Evolutionary conservation across 2,888 invertebrate genomes (phyloP).

Genomic region (Aphidoletes aphidimyza): DNA sequence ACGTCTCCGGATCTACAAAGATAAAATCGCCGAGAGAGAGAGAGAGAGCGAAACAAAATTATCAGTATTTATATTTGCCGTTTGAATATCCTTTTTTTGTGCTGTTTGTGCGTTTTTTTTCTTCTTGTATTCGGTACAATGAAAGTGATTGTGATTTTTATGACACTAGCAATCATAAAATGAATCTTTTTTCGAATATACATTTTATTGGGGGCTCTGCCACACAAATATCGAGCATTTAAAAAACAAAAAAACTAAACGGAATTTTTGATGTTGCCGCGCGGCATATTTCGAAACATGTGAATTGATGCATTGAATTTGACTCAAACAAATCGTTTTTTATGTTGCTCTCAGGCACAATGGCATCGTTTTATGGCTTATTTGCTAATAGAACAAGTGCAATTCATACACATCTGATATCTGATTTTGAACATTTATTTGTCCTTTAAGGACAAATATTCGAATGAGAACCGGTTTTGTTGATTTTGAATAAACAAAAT

Average conservation of each 20-base stretch:
- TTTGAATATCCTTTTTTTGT: conserved; percentile 11
- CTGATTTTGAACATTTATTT: neutral
- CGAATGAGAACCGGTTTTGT: no score
- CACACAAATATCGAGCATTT: neutral
- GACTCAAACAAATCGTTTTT: neutral
- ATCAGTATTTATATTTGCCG: conserved; percentile 37
- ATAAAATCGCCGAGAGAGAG: no score
- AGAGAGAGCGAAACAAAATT: conserved; percentile 59
- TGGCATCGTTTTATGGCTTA: neutral
- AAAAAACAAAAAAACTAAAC: no score
- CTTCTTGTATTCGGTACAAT: neutral
- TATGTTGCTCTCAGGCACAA: neutral
- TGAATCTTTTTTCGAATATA: conserved; percentile 34
- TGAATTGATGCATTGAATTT: conserved; percentile 41
- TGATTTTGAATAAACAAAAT: conserved; percentile 17
- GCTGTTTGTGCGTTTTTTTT: neutral
- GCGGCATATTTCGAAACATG: conserved; percentile 21
- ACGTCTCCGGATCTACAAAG: conserved; percentile 80
- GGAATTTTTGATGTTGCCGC: conserved; percentile 28
- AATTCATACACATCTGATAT: conserved; percentile 5
- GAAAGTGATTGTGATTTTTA: conserved; percentile 44
- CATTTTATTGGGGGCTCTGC: neutral
- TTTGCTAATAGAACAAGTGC: conserved; percentile 13
- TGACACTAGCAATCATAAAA: conserved; percentile 28
- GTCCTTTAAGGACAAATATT: conserved; percentile 12